Evolutionary conservation across 1,140 invertebrate species (phyloP), one percentile per base, ranked within the genome.

Genomic region (Batillaria attramentaria): DNA sequence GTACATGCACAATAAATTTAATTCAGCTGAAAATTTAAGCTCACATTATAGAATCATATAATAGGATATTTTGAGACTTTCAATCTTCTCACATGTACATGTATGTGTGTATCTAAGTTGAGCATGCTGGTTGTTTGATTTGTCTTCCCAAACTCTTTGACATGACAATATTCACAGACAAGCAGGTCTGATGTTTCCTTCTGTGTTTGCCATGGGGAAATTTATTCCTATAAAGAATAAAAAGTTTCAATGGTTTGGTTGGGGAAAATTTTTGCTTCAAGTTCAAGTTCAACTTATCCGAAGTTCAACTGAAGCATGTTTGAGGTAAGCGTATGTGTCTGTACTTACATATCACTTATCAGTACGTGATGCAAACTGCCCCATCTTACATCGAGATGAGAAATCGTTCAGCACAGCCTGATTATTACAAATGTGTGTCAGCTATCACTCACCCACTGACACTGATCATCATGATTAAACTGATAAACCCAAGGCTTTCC

Each of bases 61-160:
- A 16, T 43, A 28, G 0, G 0, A 31, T n/a, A 20, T 33, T 16
- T n/a, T 28, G 68, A 35, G 35, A 35, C 18, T 42, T 13, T 42
- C 37, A 37, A 18, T 70, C 18, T 46, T n/a, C 50, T 18, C n/a
- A 31, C 28, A 43, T 46, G 42, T 43, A 43, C 18, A 31, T 72
- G 70, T 50, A 43, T 72, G 68, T 42, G 69, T 46, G 69, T 46
- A 42, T 72, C 41, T 31, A 20, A 42, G 70, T n/a, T 46, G 70
- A 46, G 65, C 20, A 20, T 18, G 28, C 20, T 41, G 5, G 2
- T 31, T 42, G 4, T 28, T 28, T 42, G 8, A 37, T 43, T 72
- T 41, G 39, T n/a, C 37, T n/a, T 43, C 24, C 57, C 3, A 18
- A 8, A 8, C 24, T 62, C 1, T 10, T 18, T 10, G 33, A 62